These are phyloP conservation scores for Idaea aversata DNA, from an alignment of 2,888 invertebrate genomes.

Conservation along the genomic window DNA sequence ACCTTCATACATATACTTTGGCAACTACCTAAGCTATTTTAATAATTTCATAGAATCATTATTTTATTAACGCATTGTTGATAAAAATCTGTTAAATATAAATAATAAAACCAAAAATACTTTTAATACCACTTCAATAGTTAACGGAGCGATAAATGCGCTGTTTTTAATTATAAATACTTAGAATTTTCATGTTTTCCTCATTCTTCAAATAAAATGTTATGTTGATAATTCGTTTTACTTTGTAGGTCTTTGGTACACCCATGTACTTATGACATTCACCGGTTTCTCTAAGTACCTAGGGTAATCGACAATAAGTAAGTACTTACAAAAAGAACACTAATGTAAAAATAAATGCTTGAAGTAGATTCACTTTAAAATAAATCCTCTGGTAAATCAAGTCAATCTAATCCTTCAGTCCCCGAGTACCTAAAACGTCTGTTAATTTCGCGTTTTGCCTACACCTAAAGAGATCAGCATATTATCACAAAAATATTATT, in stretches of 20 bases:
- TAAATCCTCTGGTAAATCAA: too few species aligned
- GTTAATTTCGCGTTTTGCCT: too few species aligned
- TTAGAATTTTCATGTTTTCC: background rate
- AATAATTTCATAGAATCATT: background rate
- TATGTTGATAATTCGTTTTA: background rate
- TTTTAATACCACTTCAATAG: background rate
- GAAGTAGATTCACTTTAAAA: too few species aligned
- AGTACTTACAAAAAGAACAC: background rate
- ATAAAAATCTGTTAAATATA: background rate
- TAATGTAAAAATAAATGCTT: too few species aligned
- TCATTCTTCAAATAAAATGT: too few species aligned
- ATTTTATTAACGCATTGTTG: background rate
- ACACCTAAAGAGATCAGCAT: too few species aligned
- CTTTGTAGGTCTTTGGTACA: too few species aligned
- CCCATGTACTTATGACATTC: too few species aligned
- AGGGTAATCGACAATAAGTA: background rate
- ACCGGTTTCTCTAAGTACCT: too few species aligned
- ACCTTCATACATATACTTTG: background rate
- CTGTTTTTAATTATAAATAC: background rate
- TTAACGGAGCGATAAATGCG: slow-evolving; percentile 1
- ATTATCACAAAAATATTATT: too few species aligned
- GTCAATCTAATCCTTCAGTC: too few species aligned
- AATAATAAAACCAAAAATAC: slow-evolving; percentile 1
- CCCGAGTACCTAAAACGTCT: too few species aligned
- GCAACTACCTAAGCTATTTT: background rate